Evolutionary conservation across 1,140 invertebrate species (phyloP).

Genomic region (Watersipora subatra): DNA sequence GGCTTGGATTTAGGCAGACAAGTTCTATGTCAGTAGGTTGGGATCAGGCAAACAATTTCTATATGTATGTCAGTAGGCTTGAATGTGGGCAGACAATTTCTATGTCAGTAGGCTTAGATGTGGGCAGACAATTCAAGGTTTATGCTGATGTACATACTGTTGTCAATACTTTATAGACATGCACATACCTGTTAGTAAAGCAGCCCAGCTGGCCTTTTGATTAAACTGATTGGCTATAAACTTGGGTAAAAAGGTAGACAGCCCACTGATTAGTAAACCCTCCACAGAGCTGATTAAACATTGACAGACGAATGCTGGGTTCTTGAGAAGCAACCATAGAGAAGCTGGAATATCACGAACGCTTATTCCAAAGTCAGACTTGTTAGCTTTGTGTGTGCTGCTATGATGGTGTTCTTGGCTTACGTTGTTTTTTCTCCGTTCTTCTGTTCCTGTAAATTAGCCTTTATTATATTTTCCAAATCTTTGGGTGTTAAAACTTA

Average conservation of each 20-base stretch:
- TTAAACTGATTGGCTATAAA: constrained; percentile 67
- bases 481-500: no score
- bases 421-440: constrained; percentile 43
- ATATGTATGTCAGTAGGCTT: no score
- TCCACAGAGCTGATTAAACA: constrained; percentile 59
- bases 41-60: no score
- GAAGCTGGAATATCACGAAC: constrained; percentile 49
- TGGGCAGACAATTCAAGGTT: no score
- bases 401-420: constrained; percentile 51
- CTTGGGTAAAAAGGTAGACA: constrained; percentile 68
- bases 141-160: no score
- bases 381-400: constrained; percentile 12
- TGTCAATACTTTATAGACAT: no score
- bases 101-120: no score
- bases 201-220: constrained; percentile 55
- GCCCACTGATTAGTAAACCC: constrained; percentile 58
- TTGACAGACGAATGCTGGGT: constrained; percentile 64
- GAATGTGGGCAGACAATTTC: no score
- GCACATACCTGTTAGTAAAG: constrained; percentile 53
- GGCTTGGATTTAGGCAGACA: no score
- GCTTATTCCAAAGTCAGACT: constrained; percentile 44
- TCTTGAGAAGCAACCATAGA: constrained; percentile 47
- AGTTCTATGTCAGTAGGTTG: no score
- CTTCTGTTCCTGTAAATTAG: constrained; percentile 2
- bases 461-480: no score